Conservation (phyloP, 2,797 vertebrate genomes). For the Streptopelia turtur region DNA sequence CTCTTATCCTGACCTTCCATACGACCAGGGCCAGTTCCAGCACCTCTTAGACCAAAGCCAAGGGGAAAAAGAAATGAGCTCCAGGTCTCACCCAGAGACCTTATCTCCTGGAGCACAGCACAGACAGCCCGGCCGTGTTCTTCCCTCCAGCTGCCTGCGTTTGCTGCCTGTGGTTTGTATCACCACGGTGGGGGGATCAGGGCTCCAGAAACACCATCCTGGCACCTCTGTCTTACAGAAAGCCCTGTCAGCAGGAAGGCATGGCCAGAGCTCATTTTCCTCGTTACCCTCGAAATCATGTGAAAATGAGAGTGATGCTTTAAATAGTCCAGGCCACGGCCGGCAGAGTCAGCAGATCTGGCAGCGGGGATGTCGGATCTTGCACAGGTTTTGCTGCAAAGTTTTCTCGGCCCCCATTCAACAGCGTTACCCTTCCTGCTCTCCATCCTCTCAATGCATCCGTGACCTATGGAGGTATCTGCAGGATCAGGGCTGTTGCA, state of each 20-base stretch:
- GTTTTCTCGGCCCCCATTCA: background rate
- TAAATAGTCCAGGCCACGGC: background rate
- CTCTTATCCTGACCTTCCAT: background rate
- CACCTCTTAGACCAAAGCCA: background rate
- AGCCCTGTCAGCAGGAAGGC: background rate
- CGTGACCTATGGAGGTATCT: background rate
- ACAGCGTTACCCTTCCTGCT: background rate
- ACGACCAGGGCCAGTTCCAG: background rate
- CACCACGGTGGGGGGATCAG: accelerated
- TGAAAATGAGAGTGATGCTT: conserved; percentile 18
- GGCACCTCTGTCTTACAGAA: background rate
- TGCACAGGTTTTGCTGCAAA: background rate
- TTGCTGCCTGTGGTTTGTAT: background rate
- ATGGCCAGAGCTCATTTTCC: background rate
- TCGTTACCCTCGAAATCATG: conserved; percentile 18
- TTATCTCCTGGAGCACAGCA: accelerated
- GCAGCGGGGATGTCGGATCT: background rate
- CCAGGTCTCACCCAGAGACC: background rate
- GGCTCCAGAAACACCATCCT: background rate
- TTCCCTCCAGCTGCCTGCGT: background rate
- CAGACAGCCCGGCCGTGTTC: background rate
- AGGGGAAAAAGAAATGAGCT: accelerated
- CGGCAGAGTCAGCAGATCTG: background rate
- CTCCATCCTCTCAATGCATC: accelerated
- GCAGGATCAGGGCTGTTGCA: background rate